Percentiles rank a stretch among this genome's conserved stretches.
Conservation (phyloP, 1,140 invertebrate genomes). For the Aphaenogaster floridana region DNA sequence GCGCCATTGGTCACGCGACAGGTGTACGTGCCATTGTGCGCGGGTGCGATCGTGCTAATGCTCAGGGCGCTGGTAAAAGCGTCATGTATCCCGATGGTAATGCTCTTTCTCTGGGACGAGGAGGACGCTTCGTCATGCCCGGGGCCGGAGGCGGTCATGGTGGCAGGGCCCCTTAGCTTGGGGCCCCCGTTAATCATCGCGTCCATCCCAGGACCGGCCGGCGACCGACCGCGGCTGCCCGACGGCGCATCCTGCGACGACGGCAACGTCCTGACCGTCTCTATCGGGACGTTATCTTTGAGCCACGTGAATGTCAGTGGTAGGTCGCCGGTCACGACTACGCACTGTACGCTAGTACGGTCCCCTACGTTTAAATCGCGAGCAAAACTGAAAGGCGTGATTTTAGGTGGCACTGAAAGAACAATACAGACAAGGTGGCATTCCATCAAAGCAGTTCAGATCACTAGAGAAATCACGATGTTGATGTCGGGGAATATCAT, state of each 20-base stretch:
- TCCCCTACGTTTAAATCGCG: constrained; percentile 89
- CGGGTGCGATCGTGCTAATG: constrained; percentile 89
- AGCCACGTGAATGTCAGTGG: constrained; percentile 91
- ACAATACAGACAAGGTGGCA: constrained; percentile 80
- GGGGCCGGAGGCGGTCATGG: constrained; percentile 70
- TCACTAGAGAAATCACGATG: constrained; percentile 66
- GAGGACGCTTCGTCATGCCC: constrained; percentile 67
- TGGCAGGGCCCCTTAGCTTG: constrained; percentile 58
- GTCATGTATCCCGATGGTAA: constrained; percentile 89
- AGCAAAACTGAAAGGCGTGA: constrained; percentile 90
- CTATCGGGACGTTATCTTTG: constrained; percentile 89
- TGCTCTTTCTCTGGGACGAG: constrained; percentile 83
- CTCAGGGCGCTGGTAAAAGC: constrained; percentile 89
- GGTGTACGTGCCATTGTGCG: constrained; percentile 91
- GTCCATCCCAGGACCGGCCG: constrained; percentile 70
- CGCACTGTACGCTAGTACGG: constrained; percentile 90
- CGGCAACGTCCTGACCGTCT: constrained; percentile 75
- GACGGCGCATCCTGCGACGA: constrained; percentile 69
- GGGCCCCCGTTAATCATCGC: constrained; percentile 63
- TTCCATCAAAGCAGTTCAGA: constrained; percentile 76
- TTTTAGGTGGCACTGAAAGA: constrained; percentile 89
- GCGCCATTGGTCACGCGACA: constrained; percentile 89
- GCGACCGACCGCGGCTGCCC: constrained; percentile 65
- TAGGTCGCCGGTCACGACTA: constrained; percentile 90
- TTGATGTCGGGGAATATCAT: neutral